Evolutionary conservation across 2,888 invertebrate genomes (phyloP), one percentile per base, ranked within the genome.

Genomic region (Dryococelus australis): DNA sequence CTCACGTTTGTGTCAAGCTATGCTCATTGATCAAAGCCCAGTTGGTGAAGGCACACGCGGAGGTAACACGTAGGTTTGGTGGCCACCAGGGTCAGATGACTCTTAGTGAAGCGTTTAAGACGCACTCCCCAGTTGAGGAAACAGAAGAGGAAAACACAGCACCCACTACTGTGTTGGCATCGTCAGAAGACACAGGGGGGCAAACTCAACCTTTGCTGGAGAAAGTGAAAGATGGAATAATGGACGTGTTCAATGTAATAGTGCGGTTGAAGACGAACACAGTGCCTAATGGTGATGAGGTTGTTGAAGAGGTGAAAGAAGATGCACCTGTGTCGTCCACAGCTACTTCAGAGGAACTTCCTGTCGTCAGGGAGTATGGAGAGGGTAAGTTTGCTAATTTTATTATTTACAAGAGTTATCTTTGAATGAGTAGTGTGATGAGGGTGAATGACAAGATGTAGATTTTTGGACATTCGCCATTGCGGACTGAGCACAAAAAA

Each of bases 21-120:
- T 96, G 97, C 91, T 95, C 96, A 0, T 94, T 97, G 89, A 95
- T 97, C 86, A 96, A 97, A 92, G 94, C 95, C 80, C 97, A 97
- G 90, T 94, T 98, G 90, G 94, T 96, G 86, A 95, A 97, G 90
- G 97, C 97, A 5, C 96, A 97, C 90, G 95, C 96, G 0, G 96
- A 97, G 92, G 95, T 97, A 86, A 96, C 96, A 47, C 89, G 90
- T 83, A 90, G 90, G 89, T 90, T 89, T 85, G 88, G 88, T 80
- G 89, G 89, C 24, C 87, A 88, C 84, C 88, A 88, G 78, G 87
- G 87, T 24, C 86, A 87, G 28, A 90, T 90, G 90, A 90, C 90
- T 43, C 88, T 90, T 20, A 90, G 90, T 85, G 90, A 90, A 85
- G 90, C 89, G 24, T 83, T 88, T 88, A 90, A 95, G 95, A 92